Conservation (phyloP, 2,113 vertebrate species). For the Turdus rufiventris region DNA sequence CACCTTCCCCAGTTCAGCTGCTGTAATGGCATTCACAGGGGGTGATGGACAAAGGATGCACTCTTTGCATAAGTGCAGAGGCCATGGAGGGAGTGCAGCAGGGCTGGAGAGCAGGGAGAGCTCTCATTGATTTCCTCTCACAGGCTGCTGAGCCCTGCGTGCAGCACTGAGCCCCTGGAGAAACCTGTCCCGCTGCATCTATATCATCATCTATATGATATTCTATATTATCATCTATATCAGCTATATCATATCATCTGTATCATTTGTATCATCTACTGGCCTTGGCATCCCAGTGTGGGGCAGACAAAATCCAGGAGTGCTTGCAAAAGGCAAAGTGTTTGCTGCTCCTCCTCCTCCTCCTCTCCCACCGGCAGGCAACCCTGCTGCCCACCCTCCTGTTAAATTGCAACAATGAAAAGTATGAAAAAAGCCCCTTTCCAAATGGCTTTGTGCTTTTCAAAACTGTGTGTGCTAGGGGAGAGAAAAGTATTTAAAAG, state of each 20-base stretch:
- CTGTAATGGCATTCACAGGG: not conserved
- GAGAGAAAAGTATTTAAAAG: not conserved
- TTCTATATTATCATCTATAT: too few species aligned
- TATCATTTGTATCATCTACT: not conserved
- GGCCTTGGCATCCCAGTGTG: not conserved
- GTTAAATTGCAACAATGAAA: not conserved
- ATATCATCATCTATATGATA: too few species aligned
- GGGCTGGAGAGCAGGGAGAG: not conserved
- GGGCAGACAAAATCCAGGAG: not conserved
- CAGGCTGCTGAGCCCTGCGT: not conserved
- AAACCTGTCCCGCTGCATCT: not conserved
- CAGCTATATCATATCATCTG: fast-evolving
- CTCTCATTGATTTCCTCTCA: not conserved
- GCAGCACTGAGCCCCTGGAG: not conserved
- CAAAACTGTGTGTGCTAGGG: not conserved
- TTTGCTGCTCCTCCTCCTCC: not conserved
- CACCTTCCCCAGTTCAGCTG: not conserved
- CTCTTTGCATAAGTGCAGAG: not conserved
- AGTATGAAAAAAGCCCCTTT: not conserved
- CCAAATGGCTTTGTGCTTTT: not conserved
- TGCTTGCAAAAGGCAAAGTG: not conserved
- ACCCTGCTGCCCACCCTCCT: not conserved
- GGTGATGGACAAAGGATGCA: not conserved
- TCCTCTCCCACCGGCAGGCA: not conserved
- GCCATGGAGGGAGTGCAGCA: not conserved